A percentile compares a stretch with the other conserved stretches of the same genome.
Conservation (phyloP, 2,113 vertebrate species). For the Gallinago media region DNA sequence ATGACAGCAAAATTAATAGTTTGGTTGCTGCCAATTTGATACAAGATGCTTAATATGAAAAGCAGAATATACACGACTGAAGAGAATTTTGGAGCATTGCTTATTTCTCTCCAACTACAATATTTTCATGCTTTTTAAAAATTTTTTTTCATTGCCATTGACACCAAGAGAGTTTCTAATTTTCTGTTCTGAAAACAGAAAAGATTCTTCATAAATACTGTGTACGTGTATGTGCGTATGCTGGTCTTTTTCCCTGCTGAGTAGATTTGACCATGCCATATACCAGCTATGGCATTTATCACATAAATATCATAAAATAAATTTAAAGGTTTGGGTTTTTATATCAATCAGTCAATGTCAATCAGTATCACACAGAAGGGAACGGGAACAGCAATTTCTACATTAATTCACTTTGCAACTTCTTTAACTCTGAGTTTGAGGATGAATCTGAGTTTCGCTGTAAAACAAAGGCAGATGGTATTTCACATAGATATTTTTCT, state of each 20-base stretch:
- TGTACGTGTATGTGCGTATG: neutral
- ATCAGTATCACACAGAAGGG: neutral
- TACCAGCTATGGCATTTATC: neutral
- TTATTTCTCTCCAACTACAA: neutral
- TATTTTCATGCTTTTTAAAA: neutral
- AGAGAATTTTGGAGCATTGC: neutral
- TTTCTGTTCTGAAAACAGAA: neutral
- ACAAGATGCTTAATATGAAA: neutral
- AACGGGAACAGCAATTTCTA: neutral
- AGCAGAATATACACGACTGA: neutral
- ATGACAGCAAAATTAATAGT: conserved; percentile 45
- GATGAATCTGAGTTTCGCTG: neutral
- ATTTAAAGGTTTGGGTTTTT: neutral
- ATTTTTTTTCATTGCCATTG: neutral
- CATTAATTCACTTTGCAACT: neutral
- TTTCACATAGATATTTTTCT: neutral
- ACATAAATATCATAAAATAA: neutral
- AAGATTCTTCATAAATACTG: neutral
- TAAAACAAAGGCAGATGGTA: neutral
- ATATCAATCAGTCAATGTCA: neutral
- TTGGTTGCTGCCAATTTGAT: conserved; percentile 18
- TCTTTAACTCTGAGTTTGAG: neutral
- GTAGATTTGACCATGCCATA: neutral
- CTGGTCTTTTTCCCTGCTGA: neutral
- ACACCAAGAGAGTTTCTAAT: neutral